Conservation (phyloP, 2,113 vertebrate genomes). For the Mustela nigripes region DNA sequence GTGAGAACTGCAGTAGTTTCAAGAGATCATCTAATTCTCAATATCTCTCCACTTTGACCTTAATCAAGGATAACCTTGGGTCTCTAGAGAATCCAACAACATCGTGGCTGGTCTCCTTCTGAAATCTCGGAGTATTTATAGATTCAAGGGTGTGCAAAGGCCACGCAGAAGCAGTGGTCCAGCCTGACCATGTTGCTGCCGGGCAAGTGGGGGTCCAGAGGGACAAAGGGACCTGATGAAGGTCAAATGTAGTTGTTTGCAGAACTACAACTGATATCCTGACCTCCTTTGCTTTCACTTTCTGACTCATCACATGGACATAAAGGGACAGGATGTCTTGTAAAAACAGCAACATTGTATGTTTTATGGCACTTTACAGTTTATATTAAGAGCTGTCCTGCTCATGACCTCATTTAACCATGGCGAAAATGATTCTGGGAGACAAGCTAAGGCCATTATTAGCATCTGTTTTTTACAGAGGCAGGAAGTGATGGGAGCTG, state of each 20-base stretch:
- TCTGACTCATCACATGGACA: not conserved
- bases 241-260: not conserved
- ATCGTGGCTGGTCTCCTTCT: rapidly evolving
- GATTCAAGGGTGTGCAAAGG: not conserved
- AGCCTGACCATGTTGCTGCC: not conserved
- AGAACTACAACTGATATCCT: not conserved
- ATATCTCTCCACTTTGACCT: not conserved
- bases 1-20: not conserved
- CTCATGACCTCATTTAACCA: not conserved
- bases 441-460: not conserved
- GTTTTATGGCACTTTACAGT: not conserved
- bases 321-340: not conserved
- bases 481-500: not conserved
- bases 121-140: not conserved
- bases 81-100: not conserved
- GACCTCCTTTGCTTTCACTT: not conserved
- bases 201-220: not conserved
- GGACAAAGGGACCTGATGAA: not conserved
- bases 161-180: too few relatives aligned
- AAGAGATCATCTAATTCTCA: not conserved
- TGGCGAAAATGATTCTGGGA: not conserved
- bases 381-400: not conserved
- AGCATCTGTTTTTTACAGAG: not conserved
- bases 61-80: not conserved
- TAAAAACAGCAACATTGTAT: not conserved